A percentile compares a stretch with the other conserved stretches of the same genome.
phyloP scores from a whole-genome alignment of 2,113 vertebrate genomes.

The Cebus imitator region DNA sequence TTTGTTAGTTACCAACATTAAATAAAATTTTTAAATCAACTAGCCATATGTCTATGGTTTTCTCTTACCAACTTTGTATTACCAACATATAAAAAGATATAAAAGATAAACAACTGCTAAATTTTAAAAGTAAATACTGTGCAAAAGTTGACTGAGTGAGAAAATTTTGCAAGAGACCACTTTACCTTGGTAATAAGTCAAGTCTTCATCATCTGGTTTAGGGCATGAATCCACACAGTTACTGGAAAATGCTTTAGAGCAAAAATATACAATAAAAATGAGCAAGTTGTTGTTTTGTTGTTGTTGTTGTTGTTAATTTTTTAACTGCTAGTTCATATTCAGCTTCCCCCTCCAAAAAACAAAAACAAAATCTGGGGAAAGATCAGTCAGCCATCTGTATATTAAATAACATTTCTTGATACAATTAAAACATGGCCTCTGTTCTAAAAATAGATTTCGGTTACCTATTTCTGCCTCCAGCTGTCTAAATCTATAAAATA shows the following conservation, averaged over 20 bases:
- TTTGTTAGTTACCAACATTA: no score
- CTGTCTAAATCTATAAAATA: no score
- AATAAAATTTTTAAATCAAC: not conserved
- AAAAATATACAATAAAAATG: not conserved
- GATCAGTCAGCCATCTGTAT: no score
- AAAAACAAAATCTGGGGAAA: no score
- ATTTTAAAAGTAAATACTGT: not conserved
- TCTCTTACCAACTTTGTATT: not conserved
- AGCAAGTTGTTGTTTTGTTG: not conserved
- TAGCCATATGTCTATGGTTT: not conserved
- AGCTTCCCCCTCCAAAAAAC: not conserved
- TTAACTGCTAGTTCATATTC: not conserved
- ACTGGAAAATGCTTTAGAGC: not conserved
- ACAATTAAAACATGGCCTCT: not conserved
- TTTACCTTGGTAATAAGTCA: not conserved
- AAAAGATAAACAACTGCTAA: not conserved
- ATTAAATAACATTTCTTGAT: not conserved
- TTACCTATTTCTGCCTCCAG: not conserved
- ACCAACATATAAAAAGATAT: not conserved
- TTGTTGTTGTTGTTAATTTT: not conserved
- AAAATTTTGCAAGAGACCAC: not conserved
- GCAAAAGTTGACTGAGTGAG: not conserved
- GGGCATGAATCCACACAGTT: not conserved
- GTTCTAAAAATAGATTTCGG: not conserved
- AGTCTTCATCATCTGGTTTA: not conserved